phyloP scores from a whole-genome alignment of 1,140 invertebrate species.

The Lepidotrigona ventralis region DNA sequence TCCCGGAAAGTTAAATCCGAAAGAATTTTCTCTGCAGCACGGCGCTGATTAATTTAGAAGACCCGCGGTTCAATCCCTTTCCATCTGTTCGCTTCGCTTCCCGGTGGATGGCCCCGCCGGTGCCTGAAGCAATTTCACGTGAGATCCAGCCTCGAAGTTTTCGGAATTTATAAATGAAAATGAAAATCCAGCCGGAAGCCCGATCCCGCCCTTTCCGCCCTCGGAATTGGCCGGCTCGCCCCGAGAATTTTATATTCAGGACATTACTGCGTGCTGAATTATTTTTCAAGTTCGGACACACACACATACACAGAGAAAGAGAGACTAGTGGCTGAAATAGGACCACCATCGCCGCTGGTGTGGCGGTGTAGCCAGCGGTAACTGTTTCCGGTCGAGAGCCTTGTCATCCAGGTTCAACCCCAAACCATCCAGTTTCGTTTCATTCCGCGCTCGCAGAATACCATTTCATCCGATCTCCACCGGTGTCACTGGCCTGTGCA shows the following conservation, averaged over 20 bases:
- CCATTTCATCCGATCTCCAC: conserved; percentile 25
- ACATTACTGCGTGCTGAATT: conserved; percentile 62
- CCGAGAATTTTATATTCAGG: conserved; percentile 58
- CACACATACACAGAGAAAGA: no score
- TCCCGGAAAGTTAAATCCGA: conserved; percentile 1
- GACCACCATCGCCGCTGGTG: background rate
- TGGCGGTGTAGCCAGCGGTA: conserved; percentile 41
- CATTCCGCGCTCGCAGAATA: conserved; percentile 20
- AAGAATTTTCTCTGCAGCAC: background rate
- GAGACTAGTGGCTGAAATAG: background rate
- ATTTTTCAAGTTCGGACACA: conserved; percentile 64
- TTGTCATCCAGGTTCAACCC: conserved; percentile 47
- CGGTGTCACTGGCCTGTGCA: background rate
- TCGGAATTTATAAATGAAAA: conserved; percentile 54
- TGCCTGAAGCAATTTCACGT: conserved; percentile 1
- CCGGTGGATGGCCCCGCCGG: no score
- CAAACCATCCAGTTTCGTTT: conserved; percentile 4
- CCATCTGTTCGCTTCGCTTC: background rate
- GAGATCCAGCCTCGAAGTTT: conserved; percentile 20
- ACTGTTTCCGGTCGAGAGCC: conserved; percentile 51
- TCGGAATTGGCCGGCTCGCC: conserved; percentile 32
- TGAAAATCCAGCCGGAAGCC: conserved; percentile 26
- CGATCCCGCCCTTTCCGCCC: conserved; percentile 16
- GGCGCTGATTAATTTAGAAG: conserved; percentile 25
- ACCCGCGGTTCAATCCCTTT: background rate